These are phyloP conservation scores for Globia sparganii DNA, from an alignment of 2,888 invertebrate species.

Conservation along the genomic window DNA sequence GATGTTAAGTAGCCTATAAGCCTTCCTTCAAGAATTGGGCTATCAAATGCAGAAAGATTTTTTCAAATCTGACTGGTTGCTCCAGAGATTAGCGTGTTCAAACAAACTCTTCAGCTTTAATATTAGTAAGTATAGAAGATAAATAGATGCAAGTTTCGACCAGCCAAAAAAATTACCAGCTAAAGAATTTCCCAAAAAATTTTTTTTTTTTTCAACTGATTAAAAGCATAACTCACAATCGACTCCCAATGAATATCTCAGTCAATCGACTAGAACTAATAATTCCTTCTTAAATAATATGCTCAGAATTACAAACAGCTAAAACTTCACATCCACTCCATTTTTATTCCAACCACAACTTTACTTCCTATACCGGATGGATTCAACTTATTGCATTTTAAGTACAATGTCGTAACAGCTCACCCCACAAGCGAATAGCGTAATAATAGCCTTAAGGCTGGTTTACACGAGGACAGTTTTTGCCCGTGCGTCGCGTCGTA, in stretches of 20 bases:
- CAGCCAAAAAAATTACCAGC: neutral
- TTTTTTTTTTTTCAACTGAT: neutral
- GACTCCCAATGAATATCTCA: neutral
- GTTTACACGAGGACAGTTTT: constrained; percentile 4
- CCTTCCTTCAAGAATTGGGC: too few relatives aligned
- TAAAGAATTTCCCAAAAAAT: neutral
- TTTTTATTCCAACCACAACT: constrained; percentile 47
- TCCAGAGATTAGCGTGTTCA: too few relatives aligned
- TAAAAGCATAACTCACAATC: neutral
- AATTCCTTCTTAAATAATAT: neutral
- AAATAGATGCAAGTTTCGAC: neutral
- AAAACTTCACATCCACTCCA: constrained; percentile 7
- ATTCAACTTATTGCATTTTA: constrained; percentile 59
- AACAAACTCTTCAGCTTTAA: too few relatives aligned
- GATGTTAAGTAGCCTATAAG: neutral
- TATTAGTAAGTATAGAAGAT: too few relatives aligned
- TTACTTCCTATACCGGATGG: constrained; percentile 59
- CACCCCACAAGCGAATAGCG: constrained; percentile 36
- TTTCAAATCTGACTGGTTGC: too few relatives aligned
- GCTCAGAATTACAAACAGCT: constrained; percentile 27
- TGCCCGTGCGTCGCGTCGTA: too few relatives aligned
- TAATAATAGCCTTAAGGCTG: constrained; percentile 40
- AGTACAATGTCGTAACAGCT: constrained; percentile 56
- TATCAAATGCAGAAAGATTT: too few relatives aligned
- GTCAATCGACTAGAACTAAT: too few relatives aligned